Evolutionary conservation across 2,797 vertebrate genomes (phyloP).

Genomic region (Manis javanica): DNA sequence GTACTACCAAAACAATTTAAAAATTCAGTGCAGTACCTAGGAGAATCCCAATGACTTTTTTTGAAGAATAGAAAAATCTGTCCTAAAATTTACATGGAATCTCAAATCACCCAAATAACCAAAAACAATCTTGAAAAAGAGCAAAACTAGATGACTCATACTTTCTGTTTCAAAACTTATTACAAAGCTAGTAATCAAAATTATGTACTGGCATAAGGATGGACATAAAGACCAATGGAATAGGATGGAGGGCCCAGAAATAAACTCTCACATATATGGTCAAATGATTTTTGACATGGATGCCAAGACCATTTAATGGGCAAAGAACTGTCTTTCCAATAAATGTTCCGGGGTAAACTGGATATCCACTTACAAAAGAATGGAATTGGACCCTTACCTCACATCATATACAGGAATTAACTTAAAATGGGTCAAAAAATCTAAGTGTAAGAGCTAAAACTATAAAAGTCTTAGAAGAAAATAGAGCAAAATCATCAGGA

Average conservation of each 20-base stretch:
- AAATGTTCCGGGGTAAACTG: neutral
- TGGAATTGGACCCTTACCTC: neutral
- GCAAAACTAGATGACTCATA: neutral
- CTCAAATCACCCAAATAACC: neutral
- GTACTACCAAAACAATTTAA: neutral
- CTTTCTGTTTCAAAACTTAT: conserved; percentile 1
- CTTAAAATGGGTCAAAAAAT: neutral
- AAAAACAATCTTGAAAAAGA: neutral
- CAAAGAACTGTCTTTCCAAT: neutral
- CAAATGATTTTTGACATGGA: neutral
- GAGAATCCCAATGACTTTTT: neutral
- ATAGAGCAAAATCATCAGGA: neutral
- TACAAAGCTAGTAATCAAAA: neutral
- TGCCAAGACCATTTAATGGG: neutral
- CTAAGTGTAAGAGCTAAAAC: neutral
- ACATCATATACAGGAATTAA: neutral
- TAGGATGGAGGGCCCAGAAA: neutral
- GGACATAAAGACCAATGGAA: neutral
- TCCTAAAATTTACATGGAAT: neutral
- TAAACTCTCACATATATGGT: neutral
- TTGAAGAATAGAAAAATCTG: neutral
- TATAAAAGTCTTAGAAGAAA: neutral
- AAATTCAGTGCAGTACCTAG: neutral
- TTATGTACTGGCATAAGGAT: neutral
- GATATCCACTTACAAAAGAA: neutral